These are phyloP conservation scores for Porites australiensis DNA, from an alignment of 64 coral and sea anemone genomes.

Conservation along the genomic window DNA sequence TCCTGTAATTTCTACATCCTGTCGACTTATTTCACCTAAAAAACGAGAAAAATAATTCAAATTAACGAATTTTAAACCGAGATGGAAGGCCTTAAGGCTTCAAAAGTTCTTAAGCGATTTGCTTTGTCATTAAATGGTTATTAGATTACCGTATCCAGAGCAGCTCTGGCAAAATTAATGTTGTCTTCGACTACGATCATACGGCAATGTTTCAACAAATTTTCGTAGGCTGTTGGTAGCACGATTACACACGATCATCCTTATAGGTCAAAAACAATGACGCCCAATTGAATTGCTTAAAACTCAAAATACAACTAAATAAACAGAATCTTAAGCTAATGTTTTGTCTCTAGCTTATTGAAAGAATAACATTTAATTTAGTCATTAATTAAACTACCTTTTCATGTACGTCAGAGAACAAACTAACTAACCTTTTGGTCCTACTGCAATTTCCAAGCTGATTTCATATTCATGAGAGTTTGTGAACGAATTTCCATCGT, in stretches of 20 bases:
- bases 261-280: not conserved
- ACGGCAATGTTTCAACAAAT: not conserved
- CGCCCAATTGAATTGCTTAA: constrained; percentile 3
- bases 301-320: not conserved
- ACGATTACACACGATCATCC: no score
- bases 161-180: no score
- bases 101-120: not conserved
- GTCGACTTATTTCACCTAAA: not conserved
- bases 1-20: constrained; percentile 31
- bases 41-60: not conserved
- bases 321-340: not conserved
- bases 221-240: not conserved
- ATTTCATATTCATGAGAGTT: constrained; percentile 4
- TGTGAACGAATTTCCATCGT: constrained; percentile 26
- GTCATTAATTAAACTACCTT: not conserved
- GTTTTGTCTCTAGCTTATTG: not conserved
- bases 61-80: not conserved
- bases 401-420: not conserved
- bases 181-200: not conserved
- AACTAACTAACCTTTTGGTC: constrained; percentile 9
- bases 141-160: no score
- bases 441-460: constrained; percentile 14
- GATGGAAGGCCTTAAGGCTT: not conserved
- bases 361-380: not conserved
- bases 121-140: no score